Conservation (phyloP, 2,113 vertebrate genomes). For the Pyxicephalus adspersus region DNA sequence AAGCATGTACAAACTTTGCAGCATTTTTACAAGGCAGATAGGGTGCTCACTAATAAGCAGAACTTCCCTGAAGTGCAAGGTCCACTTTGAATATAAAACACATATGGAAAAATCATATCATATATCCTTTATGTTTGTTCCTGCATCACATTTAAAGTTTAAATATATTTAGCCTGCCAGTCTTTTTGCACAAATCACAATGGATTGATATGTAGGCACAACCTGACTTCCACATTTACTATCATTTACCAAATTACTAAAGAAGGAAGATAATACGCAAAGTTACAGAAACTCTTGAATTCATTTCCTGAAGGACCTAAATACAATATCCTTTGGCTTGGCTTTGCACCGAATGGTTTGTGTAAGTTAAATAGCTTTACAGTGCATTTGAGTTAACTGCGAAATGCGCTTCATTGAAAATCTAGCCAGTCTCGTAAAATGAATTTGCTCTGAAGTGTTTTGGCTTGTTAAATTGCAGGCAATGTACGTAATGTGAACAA, state of each 20-base stretch:
- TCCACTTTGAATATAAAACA: no score
- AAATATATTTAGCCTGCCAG: no score
- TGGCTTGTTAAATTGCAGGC: slow-evolving; percentile 20
- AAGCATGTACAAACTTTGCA: no score
- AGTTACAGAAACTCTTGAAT: slow-evolving; percentile 26
- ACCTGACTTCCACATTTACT: no score
- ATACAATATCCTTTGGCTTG: slow-evolving; percentile 37
- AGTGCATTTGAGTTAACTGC: slow-evolving; percentile 21
- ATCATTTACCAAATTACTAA: background rate
- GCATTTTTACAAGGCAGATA: no score
- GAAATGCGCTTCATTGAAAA: slow-evolving; percentile 17
- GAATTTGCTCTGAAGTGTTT: slow-evolving; percentile 28
- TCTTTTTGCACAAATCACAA: no score
- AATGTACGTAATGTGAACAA: background rate
- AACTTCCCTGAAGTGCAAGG: no score
- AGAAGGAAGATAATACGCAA: slow-evolving; percentile 1
- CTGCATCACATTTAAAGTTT: no score
- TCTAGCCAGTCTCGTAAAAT: slow-evolving; percentile 22
- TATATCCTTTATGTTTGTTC: no score
- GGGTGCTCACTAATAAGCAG: no score
- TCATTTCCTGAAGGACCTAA: slow-evolving; percentile 34
- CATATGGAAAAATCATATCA: no score
- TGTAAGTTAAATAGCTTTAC: slow-evolving; percentile 33
- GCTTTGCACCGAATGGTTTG: background rate
- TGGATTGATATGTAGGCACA: no score